Conservation (phyloP, 1,140 invertebrate genomes). For the Paralvinella palmiformis region DNA sequence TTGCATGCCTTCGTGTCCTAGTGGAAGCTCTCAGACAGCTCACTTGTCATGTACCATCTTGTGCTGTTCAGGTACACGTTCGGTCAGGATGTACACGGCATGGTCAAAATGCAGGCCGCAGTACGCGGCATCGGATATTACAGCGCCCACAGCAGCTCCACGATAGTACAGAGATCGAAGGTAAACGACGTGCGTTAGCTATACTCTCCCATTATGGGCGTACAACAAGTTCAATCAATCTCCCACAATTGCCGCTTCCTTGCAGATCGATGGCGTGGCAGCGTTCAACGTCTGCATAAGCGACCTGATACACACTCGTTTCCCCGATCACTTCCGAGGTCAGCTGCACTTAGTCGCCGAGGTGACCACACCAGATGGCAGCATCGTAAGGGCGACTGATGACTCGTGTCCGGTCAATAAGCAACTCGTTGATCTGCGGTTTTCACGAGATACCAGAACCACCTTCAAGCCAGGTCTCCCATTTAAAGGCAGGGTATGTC, state of each 20-base stretch:
- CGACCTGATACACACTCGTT: not conserved
- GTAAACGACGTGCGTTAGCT: too few relatives aligned
- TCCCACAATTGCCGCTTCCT: too few relatives aligned
- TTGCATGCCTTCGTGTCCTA: too few relatives aligned
- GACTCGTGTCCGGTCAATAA: not conserved
- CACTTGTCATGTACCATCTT: too few relatives aligned
- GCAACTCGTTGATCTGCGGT: not conserved
- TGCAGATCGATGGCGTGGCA: not conserved
- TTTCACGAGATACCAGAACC: not conserved
- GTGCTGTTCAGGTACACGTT: not conserved
- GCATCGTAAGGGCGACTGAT: not conserved
- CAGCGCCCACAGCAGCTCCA: not conserved
- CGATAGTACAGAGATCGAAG: not conserved
- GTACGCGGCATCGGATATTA: not conserved
- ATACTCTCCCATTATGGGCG: too few relatives aligned
- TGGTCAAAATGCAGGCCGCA: not conserved
- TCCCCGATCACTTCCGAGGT: not conserved
- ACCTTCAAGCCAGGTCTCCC: not conserved
- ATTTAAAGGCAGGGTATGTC: not conserved
- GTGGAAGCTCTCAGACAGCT: too few relatives aligned
- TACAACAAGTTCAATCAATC: too few relatives aligned
- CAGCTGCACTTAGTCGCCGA: not conserved
- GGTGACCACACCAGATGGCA: not conserved
- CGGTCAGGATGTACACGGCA: not conserved
- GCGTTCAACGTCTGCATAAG: constrained; percentile 5